Evolutionary conservation across 2,888 invertebrate species (phyloP), one percentile per base, ranked within the genome.

Genomic region (Harpalus rubripes): DNA sequence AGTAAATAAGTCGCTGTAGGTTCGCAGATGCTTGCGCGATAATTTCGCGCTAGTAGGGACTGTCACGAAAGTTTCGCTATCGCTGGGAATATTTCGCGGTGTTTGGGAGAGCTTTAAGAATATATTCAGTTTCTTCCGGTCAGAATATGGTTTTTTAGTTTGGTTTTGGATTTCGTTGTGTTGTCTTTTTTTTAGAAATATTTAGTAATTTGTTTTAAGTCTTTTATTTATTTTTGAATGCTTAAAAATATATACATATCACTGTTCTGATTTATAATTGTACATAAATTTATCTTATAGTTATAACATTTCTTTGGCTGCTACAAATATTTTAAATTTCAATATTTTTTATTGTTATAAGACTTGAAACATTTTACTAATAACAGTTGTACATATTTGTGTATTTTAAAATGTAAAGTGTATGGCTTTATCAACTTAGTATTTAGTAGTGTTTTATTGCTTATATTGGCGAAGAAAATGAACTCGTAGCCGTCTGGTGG

Each of bases 361-460:
- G 18, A 16, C 59, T 16, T 63, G 18, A 26, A 63, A 63, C 63
- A 63, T 0, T 8, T 63, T 16, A 63, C 10, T 26, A 12, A 63
- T 4, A 32, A 63, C 3, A 18, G 7, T 18, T 68, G 68, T 68
- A 68, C 32, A 68, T 68, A 68, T 68, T 68, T 68, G 68, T 68
- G 16, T 12, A 68, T 39, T 5, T 63, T 63, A 15, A n/a, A 32
- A 68, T 32, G 12, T 39, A 32, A 41, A n/a, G 16, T 68, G 68
- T 68, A 68, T 68, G 68, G 68, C 68, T 68, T 68, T 68, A 12
- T 39, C 39, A 26, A 68, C 0, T n/a, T 68, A 68, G 26, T 68
- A 32, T 15, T 0, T 26, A 65, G 65, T 12, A 59, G 8, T 56
- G 18, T 68, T 68, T 32, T 68, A 68, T 32, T 68, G 12, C 18